Conservation (phyloP, 1,140 invertebrate species). For the Leptinotarsa defecta region DNA sequence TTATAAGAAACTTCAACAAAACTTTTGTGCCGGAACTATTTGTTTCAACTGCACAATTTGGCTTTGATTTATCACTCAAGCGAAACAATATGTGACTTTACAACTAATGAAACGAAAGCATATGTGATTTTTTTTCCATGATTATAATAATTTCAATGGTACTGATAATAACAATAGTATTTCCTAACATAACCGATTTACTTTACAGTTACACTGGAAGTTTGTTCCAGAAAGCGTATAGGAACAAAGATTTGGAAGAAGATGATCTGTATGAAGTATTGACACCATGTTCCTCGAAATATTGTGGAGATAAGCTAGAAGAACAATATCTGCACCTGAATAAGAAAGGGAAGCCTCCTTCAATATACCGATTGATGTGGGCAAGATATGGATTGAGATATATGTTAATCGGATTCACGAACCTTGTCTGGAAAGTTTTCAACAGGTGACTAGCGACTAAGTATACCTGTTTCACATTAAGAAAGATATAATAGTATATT, state of each 20-base stretch:
- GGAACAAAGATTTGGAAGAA: slow-evolving; percentile 41
- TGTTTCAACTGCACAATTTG: too few species aligned
- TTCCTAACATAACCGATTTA: background rate
- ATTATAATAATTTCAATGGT: too few species aligned
- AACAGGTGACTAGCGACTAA: slow-evolving; percentile 27
- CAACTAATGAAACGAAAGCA: too few species aligned
- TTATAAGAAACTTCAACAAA: too few species aligned
- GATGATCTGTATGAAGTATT: slow-evolving; percentile 45
- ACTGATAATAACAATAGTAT: background rate
- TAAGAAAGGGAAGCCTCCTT: slow-evolving; percentile 22
- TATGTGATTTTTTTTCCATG: too few species aligned
- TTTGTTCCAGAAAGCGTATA: slow-evolving; percentile 38
- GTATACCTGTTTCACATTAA: too few species aligned
- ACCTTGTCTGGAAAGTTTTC: slow-evolving; percentile 35
- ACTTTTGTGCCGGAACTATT: too few species aligned
- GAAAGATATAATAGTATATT: too few species aligned
- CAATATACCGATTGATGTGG: slow-evolving; percentile 30
- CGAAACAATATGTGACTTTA: too few species aligned
- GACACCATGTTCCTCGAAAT: slow-evolving; percentile 38
- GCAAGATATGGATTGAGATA: slow-evolving; percentile 34
- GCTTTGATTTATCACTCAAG: too few species aligned
- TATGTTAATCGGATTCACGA: slow-evolving; percentile 29
- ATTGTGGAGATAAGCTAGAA: slow-evolving; percentile 43
- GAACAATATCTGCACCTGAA: slow-evolving; percentile 41
- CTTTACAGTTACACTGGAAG: slow-evolving; percentile 38